phyloP scores from a whole-genome alignment of 37 sponge, comb jelly and placozoan genomes.

The Halichondria panicea region DNA sequence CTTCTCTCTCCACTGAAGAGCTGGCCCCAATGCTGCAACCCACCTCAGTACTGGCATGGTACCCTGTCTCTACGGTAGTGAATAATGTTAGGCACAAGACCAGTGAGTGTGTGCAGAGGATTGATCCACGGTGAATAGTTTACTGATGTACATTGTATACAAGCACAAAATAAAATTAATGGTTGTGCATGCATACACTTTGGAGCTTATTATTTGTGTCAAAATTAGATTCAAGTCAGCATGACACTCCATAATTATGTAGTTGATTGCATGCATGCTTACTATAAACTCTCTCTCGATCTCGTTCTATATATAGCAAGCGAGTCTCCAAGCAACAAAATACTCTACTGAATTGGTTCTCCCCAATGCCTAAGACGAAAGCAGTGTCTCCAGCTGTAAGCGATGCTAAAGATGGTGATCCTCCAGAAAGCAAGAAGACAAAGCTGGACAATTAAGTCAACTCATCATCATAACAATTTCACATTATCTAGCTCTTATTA shows the following conservation, averaged over 20 bases:
- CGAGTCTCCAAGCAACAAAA: conserved; percentile 53
- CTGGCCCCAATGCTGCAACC: conserved; percentile 33
- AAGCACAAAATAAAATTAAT: too few species aligned
- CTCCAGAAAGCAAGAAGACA: too few species aligned
- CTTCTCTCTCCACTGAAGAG: conserved; percentile 34
- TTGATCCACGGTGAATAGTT: conserved; percentile 57
- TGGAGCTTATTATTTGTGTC: not conserved
- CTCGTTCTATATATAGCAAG: not conserved
- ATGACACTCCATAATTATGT: not conserved
- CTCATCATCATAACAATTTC: too few species aligned
- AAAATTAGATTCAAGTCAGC: not conserved
- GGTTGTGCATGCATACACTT: not conserved
- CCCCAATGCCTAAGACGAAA: conserved; percentile 18
- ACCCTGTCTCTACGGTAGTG: conserved; percentile 79
- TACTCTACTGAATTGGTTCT: conserved; percentile 48
- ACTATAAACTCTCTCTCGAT: not conserved
- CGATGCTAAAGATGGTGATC: too few species aligned
- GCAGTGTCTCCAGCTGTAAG: too few species aligned
- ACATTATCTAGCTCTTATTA: too few species aligned
- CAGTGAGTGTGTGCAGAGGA: conserved; percentile 68
- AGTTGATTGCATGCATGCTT: not conserved
- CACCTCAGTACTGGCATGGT: conserved; percentile 55
- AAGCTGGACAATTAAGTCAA: too few species aligned
- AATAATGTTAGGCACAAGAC: conserved; percentile 77
- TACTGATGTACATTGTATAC: too few species aligned